A percentile compares a stretch with the other conserved stretches of the same genome.
These are phyloP conservation scores for Drepanosiphum platanoidis DNA, from an alignment of 2,888 invertebrate species.

Conservation along the genomic window DNA sequence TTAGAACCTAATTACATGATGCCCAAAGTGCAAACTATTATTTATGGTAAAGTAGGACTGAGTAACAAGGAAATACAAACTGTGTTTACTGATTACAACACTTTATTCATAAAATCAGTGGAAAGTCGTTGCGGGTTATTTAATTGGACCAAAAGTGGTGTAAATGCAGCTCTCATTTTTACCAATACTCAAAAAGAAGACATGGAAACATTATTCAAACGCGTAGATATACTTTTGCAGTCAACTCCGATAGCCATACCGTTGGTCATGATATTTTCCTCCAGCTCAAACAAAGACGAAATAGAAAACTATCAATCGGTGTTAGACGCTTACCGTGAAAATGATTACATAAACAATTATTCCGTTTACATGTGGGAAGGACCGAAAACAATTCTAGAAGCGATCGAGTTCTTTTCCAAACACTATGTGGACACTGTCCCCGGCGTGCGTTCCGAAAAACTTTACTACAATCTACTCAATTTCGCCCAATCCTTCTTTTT, in stretches of 20 bases:
- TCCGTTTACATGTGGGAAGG: conserved; percentile 30
- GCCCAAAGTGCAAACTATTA: conserved; percentile 25
- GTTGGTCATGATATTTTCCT: conserved; percentile 41
- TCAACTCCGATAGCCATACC: conserved; percentile 41
- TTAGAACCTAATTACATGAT: not conserved
- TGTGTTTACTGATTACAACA: not conserved
- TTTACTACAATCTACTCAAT: conserved; percentile 36
- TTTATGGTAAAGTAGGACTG: conserved; percentile 46
- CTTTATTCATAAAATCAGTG: conserved; percentile 34
- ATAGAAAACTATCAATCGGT: conserved; percentile 14
- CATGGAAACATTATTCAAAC: conserved; percentile 39
- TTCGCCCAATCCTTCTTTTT: conserved; percentile 40
- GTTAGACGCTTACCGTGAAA: conserved; percentile 38
- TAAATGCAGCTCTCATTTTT: conserved; percentile 38
- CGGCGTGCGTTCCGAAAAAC: conserved; percentile 31
- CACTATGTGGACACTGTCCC: conserved; percentile 12
- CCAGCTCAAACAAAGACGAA: not conserved
- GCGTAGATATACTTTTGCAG: conserved; percentile 26
- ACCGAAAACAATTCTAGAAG: conserved; percentile 35
- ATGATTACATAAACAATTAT: conserved; percentile 36
- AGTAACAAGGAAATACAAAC: conserved; percentile 21
- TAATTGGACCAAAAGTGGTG: conserved; percentile 38
- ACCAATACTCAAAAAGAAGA: conserved; percentile 27
- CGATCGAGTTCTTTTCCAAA: conserved; percentile 40
- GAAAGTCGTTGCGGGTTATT: conserved; percentile 1